phyloP scores from a whole-genome alignment of 1,140 invertebrate genomes.

The Oncopodura yosiiana region DNA sequence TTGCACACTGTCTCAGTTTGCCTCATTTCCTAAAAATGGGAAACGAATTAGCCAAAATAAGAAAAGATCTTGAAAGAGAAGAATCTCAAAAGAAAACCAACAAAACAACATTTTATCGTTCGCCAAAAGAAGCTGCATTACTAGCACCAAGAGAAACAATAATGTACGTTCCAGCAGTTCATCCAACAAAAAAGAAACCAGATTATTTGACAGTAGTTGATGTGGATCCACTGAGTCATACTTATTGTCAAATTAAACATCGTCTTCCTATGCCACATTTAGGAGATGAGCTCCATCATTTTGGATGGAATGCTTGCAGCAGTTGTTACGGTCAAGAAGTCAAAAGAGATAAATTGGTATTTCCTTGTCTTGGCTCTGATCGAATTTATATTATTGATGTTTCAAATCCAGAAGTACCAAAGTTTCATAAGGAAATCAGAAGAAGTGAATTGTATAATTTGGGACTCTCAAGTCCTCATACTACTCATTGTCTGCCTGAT shows the following conservation, averaged over 20 bases:
- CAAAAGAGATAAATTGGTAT: constrained; percentile 63
- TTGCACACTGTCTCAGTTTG: no score
- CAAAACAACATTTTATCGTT: no score
- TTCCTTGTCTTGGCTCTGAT: constrained; percentile 71
- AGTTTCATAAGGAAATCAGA: constrained; percentile 52
- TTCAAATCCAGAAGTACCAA: constrained; percentile 55
- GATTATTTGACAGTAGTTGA: constrained; percentile 88
- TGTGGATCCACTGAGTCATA: constrained; percentile 73
- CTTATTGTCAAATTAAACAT: constrained; percentile 70
- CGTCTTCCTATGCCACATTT: constrained; percentile 63
- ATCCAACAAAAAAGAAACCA: constrained; percentile 50
- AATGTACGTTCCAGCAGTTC: constrained; percentile 76
- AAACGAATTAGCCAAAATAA: no score
- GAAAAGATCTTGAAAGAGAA: no score
- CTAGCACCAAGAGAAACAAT: constrained; percentile 74
- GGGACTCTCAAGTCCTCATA: constrained; percentile 76
- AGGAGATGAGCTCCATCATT: constrained; percentile 88
- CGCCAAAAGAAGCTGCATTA: constrained; percentile 67
- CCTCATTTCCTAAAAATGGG: no score
- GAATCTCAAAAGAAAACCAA: no score
- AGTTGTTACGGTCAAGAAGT: constrained; percentile 61
- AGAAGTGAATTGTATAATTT: constrained; percentile 57
- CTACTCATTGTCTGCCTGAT: constrained; percentile 79
- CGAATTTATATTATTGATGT: constrained; percentile 80
- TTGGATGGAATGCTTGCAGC: constrained; percentile 89